A percentile compares a stretch with the other conserved stretches of the same genome.
Conservation (phyloP, 2,888 invertebrate genomes). For the Drosophila austrosaltans region DNA sequence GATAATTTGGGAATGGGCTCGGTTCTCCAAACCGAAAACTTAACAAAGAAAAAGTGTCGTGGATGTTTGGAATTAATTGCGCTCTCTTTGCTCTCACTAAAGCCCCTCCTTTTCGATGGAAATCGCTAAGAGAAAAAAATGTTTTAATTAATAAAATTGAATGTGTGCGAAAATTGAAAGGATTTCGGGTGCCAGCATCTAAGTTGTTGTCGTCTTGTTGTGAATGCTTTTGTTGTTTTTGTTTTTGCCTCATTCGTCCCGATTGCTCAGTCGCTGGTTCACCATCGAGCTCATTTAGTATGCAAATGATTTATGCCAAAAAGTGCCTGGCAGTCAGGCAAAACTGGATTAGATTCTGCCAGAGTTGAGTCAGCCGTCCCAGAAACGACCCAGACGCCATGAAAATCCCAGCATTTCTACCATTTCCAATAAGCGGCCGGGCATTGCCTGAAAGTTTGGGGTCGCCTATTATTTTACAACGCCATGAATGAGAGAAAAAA, state of each 20-base stretch:
- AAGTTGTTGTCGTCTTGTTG: conserved; percentile 31
- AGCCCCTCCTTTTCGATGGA: conserved; percentile 29
- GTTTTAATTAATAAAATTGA: conserved; percentile 83
- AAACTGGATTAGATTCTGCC: conserved; percentile 77
- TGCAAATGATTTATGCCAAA: conserved; percentile 82
- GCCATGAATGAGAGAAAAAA: conserved; percentile 5
- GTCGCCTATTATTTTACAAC: conserved; percentile 59
- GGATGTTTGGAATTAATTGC: conserved; percentile 80
- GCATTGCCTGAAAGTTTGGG: conserved; percentile 57
- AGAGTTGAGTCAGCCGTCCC: conserved; percentile 52
- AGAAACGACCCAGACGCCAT: conserved; percentile 6
- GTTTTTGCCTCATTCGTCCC: conserved; percentile 68
- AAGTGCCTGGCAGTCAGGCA: conserved; percentile 68
- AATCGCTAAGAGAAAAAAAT: conserved; percentile 68
- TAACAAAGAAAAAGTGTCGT: conserved; percentile 80
- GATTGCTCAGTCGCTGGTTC: conserved; percentile 69
- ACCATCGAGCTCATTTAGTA: conserved; percentile 75
- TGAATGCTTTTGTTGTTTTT: conserved; percentile 38
- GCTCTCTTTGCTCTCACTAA: neutral
- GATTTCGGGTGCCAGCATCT: conserved; percentile 62
- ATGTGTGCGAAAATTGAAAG: conserved; percentile 82
- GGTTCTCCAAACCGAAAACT: conserved; percentile 46
- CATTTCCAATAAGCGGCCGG: conserved; percentile 65
- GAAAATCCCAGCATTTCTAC: conserved; percentile 24
- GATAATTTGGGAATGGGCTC: conserved; percentile 68